These are phyloP conservation scores for Petrocephalus microphthalmus DNA, from an alignment of 2,113 vertebrate species.

Conservation along the genomic window DNA sequence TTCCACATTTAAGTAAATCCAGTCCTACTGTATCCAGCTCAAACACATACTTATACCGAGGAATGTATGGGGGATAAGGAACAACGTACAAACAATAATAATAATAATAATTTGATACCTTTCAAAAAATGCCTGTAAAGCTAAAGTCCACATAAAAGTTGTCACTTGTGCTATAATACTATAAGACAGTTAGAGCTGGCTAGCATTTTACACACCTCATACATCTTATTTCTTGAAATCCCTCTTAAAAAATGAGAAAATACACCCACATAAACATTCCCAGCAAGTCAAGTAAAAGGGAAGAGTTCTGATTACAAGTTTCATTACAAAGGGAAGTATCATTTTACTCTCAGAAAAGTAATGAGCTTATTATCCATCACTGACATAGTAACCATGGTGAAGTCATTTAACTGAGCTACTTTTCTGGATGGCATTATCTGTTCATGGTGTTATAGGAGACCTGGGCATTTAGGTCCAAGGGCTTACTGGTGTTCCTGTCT, in stretches of 20 bases:
- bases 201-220: not conserved
- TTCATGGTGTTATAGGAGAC: constrained; percentile 67
- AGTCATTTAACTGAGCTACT: not conserved
- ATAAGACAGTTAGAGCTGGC: not conserved
- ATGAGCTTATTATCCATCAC: not conserved
- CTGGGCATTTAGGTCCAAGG: constrained; percentile 47
- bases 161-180: not conserved
- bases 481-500: constrained; percentile 29
- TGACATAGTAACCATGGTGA: not conserved
- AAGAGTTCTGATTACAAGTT: not conserved
- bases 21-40: not conserved
- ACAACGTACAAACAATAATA: not conserved
- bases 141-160: not conserved
- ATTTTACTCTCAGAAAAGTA: not conserved
- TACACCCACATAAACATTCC: not conserved
- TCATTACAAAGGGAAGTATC: not conserved
- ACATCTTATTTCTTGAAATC: not conserved
- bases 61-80: not conserved
- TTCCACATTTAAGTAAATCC: not conserved
- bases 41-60: not conserved
- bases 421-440: constrained; percentile 26
- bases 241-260: not conserved
- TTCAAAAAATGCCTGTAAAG: not conserved
- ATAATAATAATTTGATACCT: not conserved
- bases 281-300: not conserved